Evolutionary conservation across 2,113 vertebrate genomes (phyloP), one percentile per base, ranked within the genome.

Genomic region (Martes martes): DNA sequence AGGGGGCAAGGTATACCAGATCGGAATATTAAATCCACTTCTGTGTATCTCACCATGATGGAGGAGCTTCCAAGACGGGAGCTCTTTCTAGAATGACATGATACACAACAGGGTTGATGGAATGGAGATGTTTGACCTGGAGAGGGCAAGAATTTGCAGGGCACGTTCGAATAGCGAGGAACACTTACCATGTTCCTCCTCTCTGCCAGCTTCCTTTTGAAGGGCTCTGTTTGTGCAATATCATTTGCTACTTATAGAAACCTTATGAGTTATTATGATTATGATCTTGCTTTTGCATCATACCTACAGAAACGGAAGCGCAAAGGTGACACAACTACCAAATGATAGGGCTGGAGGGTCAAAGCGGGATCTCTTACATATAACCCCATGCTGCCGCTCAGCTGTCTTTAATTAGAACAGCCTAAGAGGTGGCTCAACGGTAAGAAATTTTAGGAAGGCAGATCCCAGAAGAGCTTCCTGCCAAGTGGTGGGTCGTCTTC

Each of bases 131-230:
- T 18, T 92, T 31, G 28, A 42, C 52, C 69, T 4, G 1, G 57
- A 59, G 28, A 91, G 59, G 31, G 13, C 59, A 4, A 11, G 65
- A 7, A 11, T 81, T 28, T 59, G 61, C 4, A 55, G 31, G 4
- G 36, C 11, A 14, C 4, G 0, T 33, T 23, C 0, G 33, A 23
- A 0, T 76, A 39, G 33, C 0, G 13, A 74, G 13, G 59, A 16
- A 50, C 4, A 28, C 33, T 73, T 59, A 6, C 24, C 26, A 9
- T 47, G 90, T 6, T 19, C 42, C 79, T 33, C 5, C 55, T 71
- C 7, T 2, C 10, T 8, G 36, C 57, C 76, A 52, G 33, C 36
- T 9, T 92, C 47, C 16, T 6, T 21, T 33, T 52, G 26, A 69
- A 47, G n/a, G 21, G 4, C 24, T 67, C 73, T 85, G 13, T 8